Conservation (phyloP, 2,888 invertebrate species). For the Pterobdella sp. region DNA sequence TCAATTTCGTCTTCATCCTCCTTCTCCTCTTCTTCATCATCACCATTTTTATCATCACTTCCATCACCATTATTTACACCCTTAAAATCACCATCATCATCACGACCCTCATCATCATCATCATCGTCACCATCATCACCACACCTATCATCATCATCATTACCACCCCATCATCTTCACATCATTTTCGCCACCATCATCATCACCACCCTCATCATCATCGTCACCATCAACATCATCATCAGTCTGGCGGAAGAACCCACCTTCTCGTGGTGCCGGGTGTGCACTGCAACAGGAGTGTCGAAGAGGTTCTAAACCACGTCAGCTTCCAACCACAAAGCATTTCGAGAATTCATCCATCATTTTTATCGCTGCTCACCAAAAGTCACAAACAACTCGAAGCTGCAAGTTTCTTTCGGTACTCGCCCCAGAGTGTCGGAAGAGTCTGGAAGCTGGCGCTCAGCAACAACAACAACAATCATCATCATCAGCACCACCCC, state of each 20-base stretch:
- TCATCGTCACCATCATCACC: conserved; percentile 12
- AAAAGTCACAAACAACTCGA: too few relatives aligned
- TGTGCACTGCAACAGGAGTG: too few relatives aligned
- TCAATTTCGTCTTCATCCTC: not conserved
- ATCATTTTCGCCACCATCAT: conserved; percentile 2
- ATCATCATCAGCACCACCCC: too few relatives aligned
- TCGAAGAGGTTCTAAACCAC: too few relatives aligned
- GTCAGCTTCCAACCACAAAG: conserved; percentile 6
- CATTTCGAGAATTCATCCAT: conserved; percentile 11
- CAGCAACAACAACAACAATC: too few relatives aligned
- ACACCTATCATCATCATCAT: conserved; percentile 1
- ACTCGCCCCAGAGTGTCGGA: too few relatives aligned
- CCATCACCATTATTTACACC: not conserved
- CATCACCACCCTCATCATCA: conserved; percentile 22
- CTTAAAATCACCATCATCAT: not conserved
- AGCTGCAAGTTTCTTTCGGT: too few relatives aligned
- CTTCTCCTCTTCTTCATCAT: not conserved
- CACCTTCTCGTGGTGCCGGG: too few relatives aligned
- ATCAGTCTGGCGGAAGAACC: too few relatives aligned
- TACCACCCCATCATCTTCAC: not conserved
- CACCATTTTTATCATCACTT: not conserved
- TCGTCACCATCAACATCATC: conserved; percentile 18
- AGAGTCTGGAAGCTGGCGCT: too few relatives aligned
- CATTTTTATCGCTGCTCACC: too few relatives aligned
- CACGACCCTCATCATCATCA: not conserved